A percentile compares a stretch with the other conserved stretches of the same genome.
Evolutionary conservation across 2,113 vertebrate species (phyloP).

Genomic region (Isichthys henryi): DNA sequence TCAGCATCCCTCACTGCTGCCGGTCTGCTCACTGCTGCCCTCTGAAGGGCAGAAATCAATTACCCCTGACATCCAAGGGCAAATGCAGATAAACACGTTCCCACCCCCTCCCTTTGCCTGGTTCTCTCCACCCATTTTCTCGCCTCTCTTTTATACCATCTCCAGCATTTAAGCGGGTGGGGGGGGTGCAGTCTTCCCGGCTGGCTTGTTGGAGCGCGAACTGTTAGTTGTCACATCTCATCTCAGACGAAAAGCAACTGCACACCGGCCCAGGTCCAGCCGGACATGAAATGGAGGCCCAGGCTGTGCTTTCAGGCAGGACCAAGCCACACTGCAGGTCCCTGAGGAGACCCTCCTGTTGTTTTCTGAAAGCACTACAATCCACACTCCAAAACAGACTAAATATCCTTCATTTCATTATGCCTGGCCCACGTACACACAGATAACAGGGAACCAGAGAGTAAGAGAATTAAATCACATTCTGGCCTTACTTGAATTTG

Average conservation of each 20-base stretch:
- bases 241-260: neutral
- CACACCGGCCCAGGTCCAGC: neutral
- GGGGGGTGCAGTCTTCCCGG: neutral
- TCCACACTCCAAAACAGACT: neutral
- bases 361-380: neutral
- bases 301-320: neutral
- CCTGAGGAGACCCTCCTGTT: neutral
- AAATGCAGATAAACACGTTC: neutral
- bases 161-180: neutral
- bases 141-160: neutral
- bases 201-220: neutral
- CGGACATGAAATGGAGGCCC: neutral
- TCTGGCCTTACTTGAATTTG: neutral
- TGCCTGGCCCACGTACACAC: neutral
- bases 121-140: neutral
- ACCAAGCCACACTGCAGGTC: neutral
- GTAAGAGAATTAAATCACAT: neutral
- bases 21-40: neutral
- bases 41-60: constrained; percentile 7
- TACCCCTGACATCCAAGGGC: neutral
- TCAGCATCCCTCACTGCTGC: neutral
- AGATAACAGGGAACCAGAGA: neutral
- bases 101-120: neutral
- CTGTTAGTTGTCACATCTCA: neutral
- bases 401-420: neutral